phyloP scores from a whole-genome alignment of 2,797 vertebrate genomes.

The Triplophysa yarkandensis region DNA sequence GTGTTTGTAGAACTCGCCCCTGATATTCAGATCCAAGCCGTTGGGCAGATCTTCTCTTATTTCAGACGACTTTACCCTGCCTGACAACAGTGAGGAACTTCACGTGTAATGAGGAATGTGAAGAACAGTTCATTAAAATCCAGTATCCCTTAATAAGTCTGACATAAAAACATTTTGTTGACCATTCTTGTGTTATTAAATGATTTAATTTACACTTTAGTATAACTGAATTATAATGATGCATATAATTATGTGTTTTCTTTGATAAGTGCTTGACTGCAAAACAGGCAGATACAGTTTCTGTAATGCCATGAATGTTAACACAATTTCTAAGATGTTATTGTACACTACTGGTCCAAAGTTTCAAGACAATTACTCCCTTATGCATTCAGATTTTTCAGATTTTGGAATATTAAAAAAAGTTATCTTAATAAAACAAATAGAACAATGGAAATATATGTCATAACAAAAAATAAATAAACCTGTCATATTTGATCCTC shows the following conservation, averaged over 20 bases:
- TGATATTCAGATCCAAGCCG: conserved; percentile 64
- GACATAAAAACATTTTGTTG: background rate
- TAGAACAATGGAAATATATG: no score
- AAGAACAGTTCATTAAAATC: conserved; percentile 40
- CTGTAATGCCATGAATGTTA: background rate
- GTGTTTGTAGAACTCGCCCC: conserved; percentile 72
- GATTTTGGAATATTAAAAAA: no score
- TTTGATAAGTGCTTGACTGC: background rate
- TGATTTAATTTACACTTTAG: conserved; percentile 3
- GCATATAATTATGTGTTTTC: conserved; percentile 5
- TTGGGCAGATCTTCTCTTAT: conserved; percentile 57
- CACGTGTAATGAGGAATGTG: conserved; percentile 44
- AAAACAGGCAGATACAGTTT: background rate
- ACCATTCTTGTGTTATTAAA: conserved; percentile 26
- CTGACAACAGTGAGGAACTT: conserved; percentile 51
- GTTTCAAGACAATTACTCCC: no score
- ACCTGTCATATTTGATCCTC: no score
- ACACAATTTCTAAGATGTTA: no score
- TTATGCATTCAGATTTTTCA: no score
- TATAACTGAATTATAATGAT: background rate
- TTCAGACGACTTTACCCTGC: conserved; percentile 55
- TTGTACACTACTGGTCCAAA: no score
- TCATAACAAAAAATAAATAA: no score
- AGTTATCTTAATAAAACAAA: no score
- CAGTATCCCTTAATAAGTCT: conserved; percentile 23